Percentiles rank a stretch among this genome's conserved stretches.
phyloP scores from a whole-genome alignment of 2,113 vertebrate genomes.

The Epinephelus lanceolatus region DNA sequence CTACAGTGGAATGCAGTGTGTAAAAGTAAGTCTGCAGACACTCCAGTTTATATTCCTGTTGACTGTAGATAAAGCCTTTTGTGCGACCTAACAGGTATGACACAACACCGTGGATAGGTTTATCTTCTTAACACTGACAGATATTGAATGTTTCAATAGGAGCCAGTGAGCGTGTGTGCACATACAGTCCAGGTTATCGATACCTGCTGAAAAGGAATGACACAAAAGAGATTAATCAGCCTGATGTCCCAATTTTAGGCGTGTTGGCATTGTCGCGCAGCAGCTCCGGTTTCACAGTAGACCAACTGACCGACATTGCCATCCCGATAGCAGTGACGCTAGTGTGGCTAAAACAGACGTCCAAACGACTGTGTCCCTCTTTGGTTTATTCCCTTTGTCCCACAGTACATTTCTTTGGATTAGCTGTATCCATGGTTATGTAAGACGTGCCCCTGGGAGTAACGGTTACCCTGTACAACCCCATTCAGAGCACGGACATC shows the following conservation, averaged over 20 bases:
- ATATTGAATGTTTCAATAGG: conserved; percentile 43
- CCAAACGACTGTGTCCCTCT: neutral
- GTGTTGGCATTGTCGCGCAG: conserved; percentile 14
- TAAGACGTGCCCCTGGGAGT: conserved; percentile 1
- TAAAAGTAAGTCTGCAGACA: conserved; percentile 16
- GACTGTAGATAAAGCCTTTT: conserved; percentile 58
- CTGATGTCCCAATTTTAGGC: conserved; percentile 46
- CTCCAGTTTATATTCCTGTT: conserved; percentile 23
- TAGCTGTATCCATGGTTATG: conserved; percentile 56
- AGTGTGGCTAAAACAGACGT: conserved; percentile 12
- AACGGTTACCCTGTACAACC: conserved; percentile 17
- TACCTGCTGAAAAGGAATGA: conserved; percentile 45
- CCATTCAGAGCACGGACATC: conserved; percentile 37
- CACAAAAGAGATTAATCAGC: conserved; percentile 42
- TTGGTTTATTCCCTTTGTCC: conserved; percentile 19
- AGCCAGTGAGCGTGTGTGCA: conserved; percentile 15
- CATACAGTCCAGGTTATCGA: conserved; percentile 53
- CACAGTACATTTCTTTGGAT: conserved; percentile 24
- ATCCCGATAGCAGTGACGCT: neutral
- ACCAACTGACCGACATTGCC: neutral
- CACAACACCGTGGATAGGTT: conserved; percentile 38
- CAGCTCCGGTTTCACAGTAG: conserved; percentile 45
- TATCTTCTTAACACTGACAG: conserved; percentile 41
- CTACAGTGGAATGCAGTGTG: conserved; percentile 22
- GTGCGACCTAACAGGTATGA: conserved; percentile 26